Evolutionary conservation across 2,113 vertebrate genomes (phyloP).

Genomic region (Arizona elegans): DNA sequence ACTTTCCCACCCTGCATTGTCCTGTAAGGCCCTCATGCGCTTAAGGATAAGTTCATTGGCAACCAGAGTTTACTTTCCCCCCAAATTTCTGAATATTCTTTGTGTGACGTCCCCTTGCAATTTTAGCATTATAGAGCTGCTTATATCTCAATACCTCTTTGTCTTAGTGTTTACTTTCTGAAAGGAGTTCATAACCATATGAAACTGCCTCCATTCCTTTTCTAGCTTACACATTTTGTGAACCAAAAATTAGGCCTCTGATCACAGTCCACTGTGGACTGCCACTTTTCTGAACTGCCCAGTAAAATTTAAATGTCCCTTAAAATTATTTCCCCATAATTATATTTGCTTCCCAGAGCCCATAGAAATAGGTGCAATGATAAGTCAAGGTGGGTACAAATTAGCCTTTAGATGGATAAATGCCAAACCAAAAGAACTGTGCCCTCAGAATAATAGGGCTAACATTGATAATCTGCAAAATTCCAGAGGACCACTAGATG

Average conservation of each 20-base stretch:
- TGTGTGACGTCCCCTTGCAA: constrained; percentile 2
- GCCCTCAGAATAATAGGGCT: background rate
- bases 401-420: background rate
- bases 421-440: background rate
- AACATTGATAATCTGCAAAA: background rate
- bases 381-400: background rate
- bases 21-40: constrained; percentile 40
- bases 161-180: background rate
- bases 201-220: background rate
- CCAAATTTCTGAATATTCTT: constrained; percentile 18
- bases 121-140: constrained; percentile 24
- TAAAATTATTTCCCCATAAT: background rate
- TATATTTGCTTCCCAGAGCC: background rate
- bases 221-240: background rate
- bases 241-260: background rate
- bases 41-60: constrained; percentile 39
- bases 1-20: constrained; percentile 22
- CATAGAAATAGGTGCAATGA: background rate
- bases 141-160: background rate
- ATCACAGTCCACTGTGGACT: background rate
- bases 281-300: background rate
- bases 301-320: background rate
- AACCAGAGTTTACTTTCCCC: constrained; percentile 17
- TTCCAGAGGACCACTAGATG: background rate
- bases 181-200: background rate